Conservation (phyloP, 2,888 invertebrate genomes). For the Tipula confusa region DNA sequence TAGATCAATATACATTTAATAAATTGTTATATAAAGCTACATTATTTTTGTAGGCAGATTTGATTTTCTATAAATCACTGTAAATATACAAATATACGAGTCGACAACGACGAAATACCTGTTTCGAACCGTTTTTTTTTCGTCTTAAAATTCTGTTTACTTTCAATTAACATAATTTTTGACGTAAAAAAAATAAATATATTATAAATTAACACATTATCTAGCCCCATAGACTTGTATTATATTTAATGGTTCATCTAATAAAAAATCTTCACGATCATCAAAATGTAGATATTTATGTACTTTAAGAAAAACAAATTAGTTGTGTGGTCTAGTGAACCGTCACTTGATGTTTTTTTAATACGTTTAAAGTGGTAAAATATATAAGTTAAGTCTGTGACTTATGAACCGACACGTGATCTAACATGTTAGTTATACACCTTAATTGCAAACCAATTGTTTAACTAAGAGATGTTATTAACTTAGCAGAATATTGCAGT, state of each 20-base stretch:
- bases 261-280: background rate
- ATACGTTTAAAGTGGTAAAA: no score
- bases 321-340: no score
- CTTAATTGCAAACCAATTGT: no score
- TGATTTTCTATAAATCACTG: constrained; percentile 5
- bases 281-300: no score
- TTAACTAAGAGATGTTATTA: no score
- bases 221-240: no score
- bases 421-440: no score
- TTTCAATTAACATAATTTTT: constrained; percentile 1
- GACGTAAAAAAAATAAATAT: constrained; percentile 25
- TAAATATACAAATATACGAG: background rate
- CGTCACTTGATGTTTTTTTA: no score
- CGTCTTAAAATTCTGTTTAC: constrained; percentile 3
- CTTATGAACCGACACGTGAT: no score
- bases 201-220: constrained; percentile 12
- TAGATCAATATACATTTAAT: background rate
- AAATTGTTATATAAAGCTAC: background rate
- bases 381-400: no score
- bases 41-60: constrained; percentile 4
- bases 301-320: no score
- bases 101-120: background rate
- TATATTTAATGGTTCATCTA: constrained; percentile 7
- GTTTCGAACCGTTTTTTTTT: background rate
- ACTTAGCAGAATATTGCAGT: no score